Base-by-base conservation (phyloP, 1,140 invertebrate genomes). In the Lethocerus indicus region DNA sequence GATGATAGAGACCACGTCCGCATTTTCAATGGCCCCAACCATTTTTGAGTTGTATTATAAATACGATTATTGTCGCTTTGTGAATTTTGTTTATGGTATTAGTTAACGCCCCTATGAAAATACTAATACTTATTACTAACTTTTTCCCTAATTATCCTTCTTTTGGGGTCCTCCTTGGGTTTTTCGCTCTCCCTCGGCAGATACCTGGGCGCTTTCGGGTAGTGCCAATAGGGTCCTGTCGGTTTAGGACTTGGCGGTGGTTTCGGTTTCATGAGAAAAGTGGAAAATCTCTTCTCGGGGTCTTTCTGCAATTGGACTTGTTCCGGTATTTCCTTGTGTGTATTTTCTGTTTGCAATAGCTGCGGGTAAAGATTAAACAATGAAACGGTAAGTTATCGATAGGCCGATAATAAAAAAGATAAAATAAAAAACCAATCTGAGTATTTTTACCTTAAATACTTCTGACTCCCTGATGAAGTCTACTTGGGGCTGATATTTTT, bases 401-500 rank as follows among this genome's bases (percentile, higher is more conserved):
- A n/a, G n/a, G n/a, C n/a, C n/a, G n/a, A n/a, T n/a, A 42, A 5
- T 25, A 27, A 44, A 44, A 44, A 27, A 23, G 18, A 44, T 44
- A 14, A 16, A 9, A 16, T 28, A 18, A 1, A 39, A 28, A 7
- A 39, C 1, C n/a, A 5, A 16, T 51, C 14, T 29, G 18, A 16
- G 24, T 12, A 47, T 44, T 16, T 26, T 18, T 41, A 44, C 55
- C 54, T 76, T 73, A 50, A 81, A 64, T 0, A 82, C 79, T 59
- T 79, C 74, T n/a, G 78, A 81, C 50, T 75, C 68, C 59, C 75
- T 79, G 28, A 81, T 64, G 9, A 73, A 71, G 9, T 72, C 70
- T 16, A 69, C 65, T 45, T 75, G 71, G 1, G 78, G 79, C 32
- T 74, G 72, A 32, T 80, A 71, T 58, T 76, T 75, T 44, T 78